Base-by-base conservation (phyloP, 2,888 invertebrate species). In the Spodoptera exigua region DNA sequence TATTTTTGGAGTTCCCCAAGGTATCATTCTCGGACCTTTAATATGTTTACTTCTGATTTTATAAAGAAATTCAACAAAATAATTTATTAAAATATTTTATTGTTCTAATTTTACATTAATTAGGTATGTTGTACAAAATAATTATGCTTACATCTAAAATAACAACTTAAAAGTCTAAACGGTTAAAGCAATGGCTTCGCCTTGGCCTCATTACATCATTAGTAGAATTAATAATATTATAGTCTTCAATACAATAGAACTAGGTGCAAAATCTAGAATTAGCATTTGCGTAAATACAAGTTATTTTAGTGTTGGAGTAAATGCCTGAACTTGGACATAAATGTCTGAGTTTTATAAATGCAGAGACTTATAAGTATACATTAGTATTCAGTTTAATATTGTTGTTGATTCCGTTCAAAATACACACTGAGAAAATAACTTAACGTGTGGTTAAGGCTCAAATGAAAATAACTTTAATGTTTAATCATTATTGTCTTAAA, bases 101-200 rank as follows among this genome's bases (percentile, higher is more conserved):
- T 79, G 32, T 67, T 78, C 56, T 75, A 72, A 48, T 64, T 74
- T 27, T 70, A 61, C 68, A 72, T 74, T 73, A 76, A 49, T 58
- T 67, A 76, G 72, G 68, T 74, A 79, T 72, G 80, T 84, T 83
- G 83, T 84, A 84, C 80, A 82, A 82, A 79, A 79, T 80, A 76
- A 67, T 64, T 76, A 78, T 71, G 59, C 57, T 78, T 76, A 82
- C 17, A 61, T 73, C 63, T 72, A 68, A 54, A 54, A 62, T 49
- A 69, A 71, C 64, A 70, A 71, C 71, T 79, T 75, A 69, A 2
- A 34, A 41, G 4, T 16, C 36, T 57, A 63, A 49, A 55, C 61
- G 47, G 61, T 78, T 78, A 79, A 79, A 79, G 77, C 68, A 72
- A 60, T 63, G 77, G 74, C 70, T 72, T 72, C 51, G 70, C 77